Evolutionary conservation across 2,888 invertebrate genomes (phyloP), one percentile per base, ranked within the genome.

Genomic region (Erynnis tages): DNA sequence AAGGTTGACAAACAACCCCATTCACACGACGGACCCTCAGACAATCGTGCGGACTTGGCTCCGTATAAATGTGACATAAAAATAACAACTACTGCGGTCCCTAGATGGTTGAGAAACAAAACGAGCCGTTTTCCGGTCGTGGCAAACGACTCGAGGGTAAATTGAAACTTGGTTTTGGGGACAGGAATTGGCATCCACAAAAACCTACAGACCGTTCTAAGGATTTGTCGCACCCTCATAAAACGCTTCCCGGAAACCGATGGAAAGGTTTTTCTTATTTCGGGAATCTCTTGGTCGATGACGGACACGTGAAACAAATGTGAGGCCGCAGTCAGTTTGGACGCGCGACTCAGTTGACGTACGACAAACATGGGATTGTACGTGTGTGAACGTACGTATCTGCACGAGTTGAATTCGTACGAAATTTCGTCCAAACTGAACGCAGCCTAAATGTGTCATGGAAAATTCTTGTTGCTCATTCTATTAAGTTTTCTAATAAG

Each of bases 111-210:
- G 16, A 40, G 23, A 40, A 48, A 48, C 48, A 48, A 48, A 48
- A 48, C 30, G 14, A 16, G 29, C 7, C 32, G 30, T 32, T 32
- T 23, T 30, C 21, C 19, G 11, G 27, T 13, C 23, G 32, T 32
- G 11, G 40, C 30, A 40, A 49, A 49, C 32, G 49, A 34, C 17
- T 23, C 25, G 16, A 74, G 74, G 73, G 78, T 73, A 82, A 82
- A 82, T 82, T 81, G 81, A 82, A 82, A 80, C 69, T 69, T 71
- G 74, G 71, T 72, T 64, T 66, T 70, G 69, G 63, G 67, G 30
- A 27, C 27, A 35, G 17, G 41, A 41, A 41, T 47, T 49, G 49
- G 30, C 34, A 40, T 29, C 34, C 34, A 23, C 27, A 11, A 23
- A 16, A 23, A 49, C 23, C 41, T 13, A 49, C 23, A 41, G 16